Conservation (phyloP, 92 coral and sea anemone species). For the Desmophyllum pertusum region DNA sequence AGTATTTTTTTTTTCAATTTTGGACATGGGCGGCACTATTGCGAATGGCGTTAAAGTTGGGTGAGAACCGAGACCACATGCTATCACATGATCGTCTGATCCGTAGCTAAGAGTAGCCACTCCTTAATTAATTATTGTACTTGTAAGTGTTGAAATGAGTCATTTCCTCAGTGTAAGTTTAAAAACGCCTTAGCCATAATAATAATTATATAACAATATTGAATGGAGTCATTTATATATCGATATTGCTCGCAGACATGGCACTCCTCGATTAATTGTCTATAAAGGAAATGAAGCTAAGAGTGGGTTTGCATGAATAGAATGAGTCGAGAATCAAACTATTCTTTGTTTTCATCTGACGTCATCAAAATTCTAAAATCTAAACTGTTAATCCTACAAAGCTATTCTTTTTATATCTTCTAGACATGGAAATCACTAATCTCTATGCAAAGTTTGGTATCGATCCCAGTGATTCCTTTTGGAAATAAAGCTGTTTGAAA, state of each 20-base stretch:
- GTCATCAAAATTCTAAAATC: too few relatives aligned
- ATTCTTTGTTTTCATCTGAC: too few relatives aligned
- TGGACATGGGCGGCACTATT: not conserved
- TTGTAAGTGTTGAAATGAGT: not conserved
- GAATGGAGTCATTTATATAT: not conserved
- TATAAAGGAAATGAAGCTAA: not conserved
- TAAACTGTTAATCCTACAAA: too few relatives aligned
- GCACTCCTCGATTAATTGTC: not conserved
- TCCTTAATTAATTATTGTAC: not conserved
- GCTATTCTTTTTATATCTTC: too few relatives aligned
- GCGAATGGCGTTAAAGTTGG: not conserved
- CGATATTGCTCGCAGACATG: not conserved
- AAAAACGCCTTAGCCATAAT: too few relatives aligned
- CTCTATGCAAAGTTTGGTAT: too few relatives aligned
- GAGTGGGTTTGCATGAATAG: too few relatives aligned
- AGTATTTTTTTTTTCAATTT: not conserved
- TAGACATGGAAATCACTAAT: too few relatives aligned
- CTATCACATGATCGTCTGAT: not conserved
- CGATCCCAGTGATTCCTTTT: too few relatives aligned
- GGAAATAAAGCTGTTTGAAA: too few relatives aligned
- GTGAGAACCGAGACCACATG: not conserved
- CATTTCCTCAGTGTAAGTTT: not conserved
- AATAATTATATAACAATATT: too few relatives aligned
- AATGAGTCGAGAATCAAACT: too few relatives aligned
- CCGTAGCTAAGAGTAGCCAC: not conserved